phyloP scores from a whole-genome alignment of 2,797 vertebrate species.

The Sebastes minor region DNA sequence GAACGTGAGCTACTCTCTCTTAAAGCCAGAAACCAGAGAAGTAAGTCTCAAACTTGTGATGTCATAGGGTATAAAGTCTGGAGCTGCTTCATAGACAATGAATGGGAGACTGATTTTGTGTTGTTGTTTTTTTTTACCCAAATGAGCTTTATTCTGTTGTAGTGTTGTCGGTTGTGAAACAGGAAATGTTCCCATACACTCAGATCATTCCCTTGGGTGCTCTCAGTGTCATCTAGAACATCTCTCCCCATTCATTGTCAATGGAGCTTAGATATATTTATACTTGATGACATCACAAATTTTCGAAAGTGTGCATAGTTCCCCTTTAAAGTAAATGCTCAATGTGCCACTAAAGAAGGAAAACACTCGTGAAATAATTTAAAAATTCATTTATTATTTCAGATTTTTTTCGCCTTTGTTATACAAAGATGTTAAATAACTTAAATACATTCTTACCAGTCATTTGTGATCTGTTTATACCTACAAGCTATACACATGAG shows the following conservation, averaged over 20 bases:
- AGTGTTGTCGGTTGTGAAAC: neutral
- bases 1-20: no score
- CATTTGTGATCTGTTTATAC: slow-evolving; percentile 97
- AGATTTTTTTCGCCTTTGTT: slow-evolving; percentile 96
- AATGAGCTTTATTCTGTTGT: neutral
- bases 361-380: slow-evolving; percentile 84
- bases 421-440: slow-evolving; percentile 99
- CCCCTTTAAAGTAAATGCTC: neutral
- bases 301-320: rapidly evolving
- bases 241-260: neutral
- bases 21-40: no score
- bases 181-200: neutral
- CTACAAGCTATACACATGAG: slow-evolving; percentile 99
- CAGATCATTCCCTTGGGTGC: neutral
- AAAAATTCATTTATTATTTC: slow-evolving; percentile 99
- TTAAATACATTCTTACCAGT: slow-evolving; percentile 99
- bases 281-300: neutral
- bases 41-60: neutral
- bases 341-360: slow-evolving; percentile 30
- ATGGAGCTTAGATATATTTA: neutral
- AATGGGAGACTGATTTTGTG: neutral
- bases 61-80: neutral
- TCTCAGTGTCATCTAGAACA: neutral
- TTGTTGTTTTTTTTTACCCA: neutral
- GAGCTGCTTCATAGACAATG: neutral